phyloP scores from a whole-genome alignment of 2,113 vertebrate species.

The Seriola rivoliana region DNA sequence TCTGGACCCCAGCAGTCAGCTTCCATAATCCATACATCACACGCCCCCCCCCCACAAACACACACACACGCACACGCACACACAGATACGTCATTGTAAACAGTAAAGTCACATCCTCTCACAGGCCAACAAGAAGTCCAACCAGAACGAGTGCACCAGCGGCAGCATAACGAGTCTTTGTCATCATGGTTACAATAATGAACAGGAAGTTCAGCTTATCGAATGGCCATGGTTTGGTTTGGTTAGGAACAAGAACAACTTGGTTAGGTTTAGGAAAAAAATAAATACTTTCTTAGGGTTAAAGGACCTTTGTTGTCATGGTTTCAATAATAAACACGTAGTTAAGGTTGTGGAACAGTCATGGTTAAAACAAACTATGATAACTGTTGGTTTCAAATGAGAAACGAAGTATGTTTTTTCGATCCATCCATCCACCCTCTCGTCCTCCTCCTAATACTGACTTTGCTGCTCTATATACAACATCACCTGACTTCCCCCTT shows the following conservation, averaged over 20 bases:
- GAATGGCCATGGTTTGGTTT: no score
- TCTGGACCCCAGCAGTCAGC: conserved; percentile 73
- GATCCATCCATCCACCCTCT: not conserved
- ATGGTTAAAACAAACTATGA: not conserved
- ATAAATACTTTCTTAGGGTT: no score
- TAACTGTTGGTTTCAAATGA: not conserved
- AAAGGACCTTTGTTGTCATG: not conserved
- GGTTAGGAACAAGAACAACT: no score
- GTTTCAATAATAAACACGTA: not conserved
- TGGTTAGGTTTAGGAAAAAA: no score
- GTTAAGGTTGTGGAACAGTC: not conserved
- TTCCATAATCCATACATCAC: conserved; percentile 78
- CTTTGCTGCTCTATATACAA: not conserved
- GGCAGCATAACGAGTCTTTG: no score
- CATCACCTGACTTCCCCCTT: not conserved
- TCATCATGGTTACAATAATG: no score
- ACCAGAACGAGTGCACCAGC: not conserved
- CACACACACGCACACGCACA: conserved; percentile 18
- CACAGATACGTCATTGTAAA: conserved; percentile 22
- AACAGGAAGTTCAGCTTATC: no score
- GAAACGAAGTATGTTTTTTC: not conserved
- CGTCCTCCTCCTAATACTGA: not conserved
- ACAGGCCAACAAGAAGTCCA: not conserved
- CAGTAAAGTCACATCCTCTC: conserved; percentile 16
- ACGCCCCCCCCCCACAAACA: conserved; percentile 26